Percentiles rank a stretch among this genome's conserved stretches.
Evolutionary conservation across 2,888 invertebrate species (phyloP).

Genomic region (Leptopterna dolabrata): DNA sequence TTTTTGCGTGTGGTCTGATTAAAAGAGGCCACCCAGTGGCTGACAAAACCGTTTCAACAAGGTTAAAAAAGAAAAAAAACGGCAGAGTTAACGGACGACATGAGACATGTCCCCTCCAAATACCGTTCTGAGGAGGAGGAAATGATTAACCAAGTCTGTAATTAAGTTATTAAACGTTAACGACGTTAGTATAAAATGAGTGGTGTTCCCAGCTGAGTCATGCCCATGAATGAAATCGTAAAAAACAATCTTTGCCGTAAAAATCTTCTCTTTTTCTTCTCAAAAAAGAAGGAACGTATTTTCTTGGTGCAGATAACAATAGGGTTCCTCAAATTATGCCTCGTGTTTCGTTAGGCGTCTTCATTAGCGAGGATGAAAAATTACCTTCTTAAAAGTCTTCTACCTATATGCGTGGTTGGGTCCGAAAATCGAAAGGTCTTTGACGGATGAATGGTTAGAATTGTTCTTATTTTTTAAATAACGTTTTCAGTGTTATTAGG

Average conservation of each 20-base stretch:
- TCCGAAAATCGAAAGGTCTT: neutral
- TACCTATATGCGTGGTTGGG: neutral
- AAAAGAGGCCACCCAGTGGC: neutral
- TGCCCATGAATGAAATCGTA: neutral
- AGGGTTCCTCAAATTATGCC: neutral
- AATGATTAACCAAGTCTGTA: neutral
- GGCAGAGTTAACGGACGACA: neutral
- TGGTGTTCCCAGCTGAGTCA: neutral
- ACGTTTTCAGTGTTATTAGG: too few species aligned
- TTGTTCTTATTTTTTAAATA: too few species aligned
- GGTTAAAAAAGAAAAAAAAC: neutral
- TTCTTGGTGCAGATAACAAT: neutral
- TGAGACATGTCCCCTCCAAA: neutral
- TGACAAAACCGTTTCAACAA: neutral
- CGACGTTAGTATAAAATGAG: neutral
- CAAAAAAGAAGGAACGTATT: neutral
- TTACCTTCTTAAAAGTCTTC: neutral
- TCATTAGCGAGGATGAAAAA: neutral
- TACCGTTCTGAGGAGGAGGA: neutral
- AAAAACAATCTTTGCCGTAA: neutral
- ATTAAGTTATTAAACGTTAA: neutral
- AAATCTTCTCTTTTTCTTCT: neutral
- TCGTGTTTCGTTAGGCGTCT: neutral
- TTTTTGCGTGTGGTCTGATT: neutral
- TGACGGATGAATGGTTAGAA: too few species aligned